phyloP scores from a whole-genome alignment of 2,113 vertebrate species.

The Pedetes capensis region DNA sequence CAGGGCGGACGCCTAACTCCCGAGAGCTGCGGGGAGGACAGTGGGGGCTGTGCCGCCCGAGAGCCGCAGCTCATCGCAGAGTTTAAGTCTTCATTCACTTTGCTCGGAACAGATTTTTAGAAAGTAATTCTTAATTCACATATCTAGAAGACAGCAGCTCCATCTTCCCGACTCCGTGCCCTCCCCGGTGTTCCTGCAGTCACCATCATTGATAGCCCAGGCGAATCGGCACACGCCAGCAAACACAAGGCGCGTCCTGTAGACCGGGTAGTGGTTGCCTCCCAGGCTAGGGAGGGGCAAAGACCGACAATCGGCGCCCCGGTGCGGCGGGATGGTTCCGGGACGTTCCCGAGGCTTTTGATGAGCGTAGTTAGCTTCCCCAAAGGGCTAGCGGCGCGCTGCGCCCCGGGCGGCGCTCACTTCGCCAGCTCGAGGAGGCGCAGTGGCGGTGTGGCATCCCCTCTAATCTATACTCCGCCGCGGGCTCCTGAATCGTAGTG shows the following conservation, averaged over 20 bases:
- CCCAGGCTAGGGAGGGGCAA: fast-evolving
- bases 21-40: background rate
- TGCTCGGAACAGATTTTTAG: background rate
- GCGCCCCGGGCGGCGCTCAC: too few species aligned
- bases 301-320: fast-evolving
- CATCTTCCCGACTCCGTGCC: fast-evolving
- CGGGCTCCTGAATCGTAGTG: conserved; percentile 65
- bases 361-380: background rate
- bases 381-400: background rate
- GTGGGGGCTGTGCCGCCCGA: fast-evolving
- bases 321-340: background rate
- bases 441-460: background rate
- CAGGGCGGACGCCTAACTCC: fast-evolving
- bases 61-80: background rate
- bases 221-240: fast-evolving
- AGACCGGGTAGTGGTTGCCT: fast-evolving
- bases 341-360: background rate
- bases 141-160: fast-evolving
- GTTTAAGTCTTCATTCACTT: background rate
- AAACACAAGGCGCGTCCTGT: fast-evolving
- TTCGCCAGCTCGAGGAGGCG: fast-evolving
- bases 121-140: background rate
- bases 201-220: fast-evolving
- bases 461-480: conserved; percentile 46
- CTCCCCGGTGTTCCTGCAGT: fast-evolving